These are phyloP conservation scores for Sceloporus undulatus DNA, from an alignment of 2,113 vertebrate species.

Conservation along the genomic window DNA sequence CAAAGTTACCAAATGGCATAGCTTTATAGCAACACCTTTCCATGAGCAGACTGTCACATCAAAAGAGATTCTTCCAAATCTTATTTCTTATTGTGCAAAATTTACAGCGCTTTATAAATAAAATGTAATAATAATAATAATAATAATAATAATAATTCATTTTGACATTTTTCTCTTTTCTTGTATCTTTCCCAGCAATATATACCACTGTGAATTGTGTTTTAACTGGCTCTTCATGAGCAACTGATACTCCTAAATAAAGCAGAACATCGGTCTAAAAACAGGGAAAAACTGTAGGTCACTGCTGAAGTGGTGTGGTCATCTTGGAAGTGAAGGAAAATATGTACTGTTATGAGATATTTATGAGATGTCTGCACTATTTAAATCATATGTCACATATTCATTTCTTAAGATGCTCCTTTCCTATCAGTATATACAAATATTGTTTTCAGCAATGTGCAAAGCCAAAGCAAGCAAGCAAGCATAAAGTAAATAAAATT, in stretches of 20 bases:
- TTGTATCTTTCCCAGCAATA: not conserved
- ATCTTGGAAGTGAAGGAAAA: not conserved
- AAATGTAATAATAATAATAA: no score
- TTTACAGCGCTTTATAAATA: no score
- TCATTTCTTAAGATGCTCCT: slow-evolving; percentile 64
- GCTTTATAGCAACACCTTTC: not conserved
- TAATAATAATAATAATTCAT: not conserved
- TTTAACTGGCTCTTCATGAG: not conserved
- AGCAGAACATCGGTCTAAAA: not conserved
- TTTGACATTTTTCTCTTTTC: not conserved
- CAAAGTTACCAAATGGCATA: not conserved
- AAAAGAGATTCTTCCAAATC: not conserved
- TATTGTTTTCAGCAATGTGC: slow-evolving; percentile 76
- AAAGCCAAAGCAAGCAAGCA: slow-evolving; percentile 73
- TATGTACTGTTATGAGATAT: not conserved
- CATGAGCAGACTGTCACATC: not conserved
- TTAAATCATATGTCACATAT: slow-evolving; percentile 18
- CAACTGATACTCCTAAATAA: not conserved
- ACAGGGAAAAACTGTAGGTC: not conserved
- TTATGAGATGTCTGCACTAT: not conserved
- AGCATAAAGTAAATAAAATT: slow-evolving; percentile 50
- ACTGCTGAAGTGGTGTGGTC: not conserved
- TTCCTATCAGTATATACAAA: slow-evolving; percentile 80
- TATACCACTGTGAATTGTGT: not conserved
- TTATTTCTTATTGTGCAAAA: no score